These are phyloP conservation scores for Orientallactaga bullata DNA, from an alignment of 2,113 vertebrate species.

Conservation along the genomic window DNA sequence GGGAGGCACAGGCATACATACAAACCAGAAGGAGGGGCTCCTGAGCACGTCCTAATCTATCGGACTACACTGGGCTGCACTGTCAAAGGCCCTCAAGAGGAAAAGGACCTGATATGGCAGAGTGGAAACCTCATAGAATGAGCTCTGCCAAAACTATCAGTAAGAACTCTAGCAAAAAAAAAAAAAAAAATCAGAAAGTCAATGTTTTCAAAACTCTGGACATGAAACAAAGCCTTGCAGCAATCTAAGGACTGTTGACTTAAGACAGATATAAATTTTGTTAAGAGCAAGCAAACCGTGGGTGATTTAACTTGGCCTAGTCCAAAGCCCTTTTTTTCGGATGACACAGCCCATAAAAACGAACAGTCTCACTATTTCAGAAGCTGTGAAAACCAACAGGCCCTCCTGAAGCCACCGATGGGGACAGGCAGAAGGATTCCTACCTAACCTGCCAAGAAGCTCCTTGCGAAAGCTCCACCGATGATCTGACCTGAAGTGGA, in stretches of 20 bases:
- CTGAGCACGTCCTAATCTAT: neutral
- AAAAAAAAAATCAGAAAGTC: neutral
- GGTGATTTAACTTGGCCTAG: neutral
- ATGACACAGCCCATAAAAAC: neutral
- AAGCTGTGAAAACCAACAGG: neutral
- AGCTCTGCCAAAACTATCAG: neutral
- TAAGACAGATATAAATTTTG: neutral
- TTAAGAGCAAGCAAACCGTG: neutral
- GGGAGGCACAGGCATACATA: neutral
- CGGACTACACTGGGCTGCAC: neutral
- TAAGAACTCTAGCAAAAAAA: neutral
- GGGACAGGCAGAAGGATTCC: neutral
- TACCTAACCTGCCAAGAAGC: neutral
- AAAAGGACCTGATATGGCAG: neutral
- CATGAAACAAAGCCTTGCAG: neutral
- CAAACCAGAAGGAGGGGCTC: neutral
- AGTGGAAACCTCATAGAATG: neutral
- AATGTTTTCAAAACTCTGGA: neutral
- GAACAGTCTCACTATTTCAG: neutral
- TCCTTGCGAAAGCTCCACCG: neutral
- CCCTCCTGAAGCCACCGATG: neutral
- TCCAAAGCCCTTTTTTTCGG: neutral
- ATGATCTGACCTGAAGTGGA: neutral
- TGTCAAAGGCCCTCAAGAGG: neutral
- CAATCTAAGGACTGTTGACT: neutral